Conservation (phyloP, 2,888 invertebrate genomes). For the Oligia strigilis region DNA sequence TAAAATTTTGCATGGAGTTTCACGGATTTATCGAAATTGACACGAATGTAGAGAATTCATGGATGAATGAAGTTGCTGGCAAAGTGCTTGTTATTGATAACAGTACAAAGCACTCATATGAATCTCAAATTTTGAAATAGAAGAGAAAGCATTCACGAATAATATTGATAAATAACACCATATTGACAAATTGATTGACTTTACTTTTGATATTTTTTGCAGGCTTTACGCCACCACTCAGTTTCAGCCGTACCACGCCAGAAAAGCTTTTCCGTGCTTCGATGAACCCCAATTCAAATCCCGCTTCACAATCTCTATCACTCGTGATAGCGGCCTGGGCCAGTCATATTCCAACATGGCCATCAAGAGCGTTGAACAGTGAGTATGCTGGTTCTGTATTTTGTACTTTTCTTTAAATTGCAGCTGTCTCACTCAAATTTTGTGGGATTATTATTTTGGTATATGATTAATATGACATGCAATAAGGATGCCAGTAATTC, state of each 20-base stretch:
- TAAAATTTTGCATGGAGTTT: not conserved
- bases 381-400: slow-evolving; percentile 67
- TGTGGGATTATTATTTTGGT: not conserved
- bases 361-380: slow-evolving; percentile 76
- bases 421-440: not conserved
- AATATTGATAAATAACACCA: not conserved
- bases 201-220: slow-evolving; percentile 52
- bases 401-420: not conserved
- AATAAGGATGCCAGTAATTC: not conserved
- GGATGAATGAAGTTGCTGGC: not conserved
- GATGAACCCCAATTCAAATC: slow-evolving; percentile 96
- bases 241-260: slow-evolving; percentile 94
- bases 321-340: slow-evolving; percentile 88
- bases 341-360: slow-evolving; percentile 93
- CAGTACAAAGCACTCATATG: not conserved
- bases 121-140: not conserved
- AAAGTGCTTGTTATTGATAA: not conserved
- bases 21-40: not conserved
- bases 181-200: not conserved
- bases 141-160: not conserved
- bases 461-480: not conserved
- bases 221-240: slow-evolving; percentile 92
- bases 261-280: slow-evolving; percentile 96
- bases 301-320: slow-evolving; percentile 92
- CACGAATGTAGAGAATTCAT: not conserved